These are phyloP conservation scores for Drosophila gaucha DNA, from an alignment of 2,888 invertebrate species.

Conservation along the genomic window DNA sequence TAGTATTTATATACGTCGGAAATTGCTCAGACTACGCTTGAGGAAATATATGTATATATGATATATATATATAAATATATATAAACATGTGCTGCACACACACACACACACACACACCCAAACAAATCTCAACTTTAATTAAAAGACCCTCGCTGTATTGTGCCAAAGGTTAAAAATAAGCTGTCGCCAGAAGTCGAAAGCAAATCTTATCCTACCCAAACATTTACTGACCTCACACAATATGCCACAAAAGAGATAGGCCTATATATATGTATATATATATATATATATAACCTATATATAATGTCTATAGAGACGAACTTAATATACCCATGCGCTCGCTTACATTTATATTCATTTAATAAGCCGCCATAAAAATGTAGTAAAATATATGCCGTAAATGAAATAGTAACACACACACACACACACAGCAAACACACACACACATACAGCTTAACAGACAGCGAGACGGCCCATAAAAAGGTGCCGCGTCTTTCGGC, in stretches of 20 bases:
- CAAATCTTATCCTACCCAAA: not conserved
- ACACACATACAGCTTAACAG: conserved; percentile 22
- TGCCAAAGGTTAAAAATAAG: conserved; percentile 53
- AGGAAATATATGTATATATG: no score
- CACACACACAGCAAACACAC: conserved; percentile 19
- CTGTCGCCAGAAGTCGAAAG: conserved; percentile 1
- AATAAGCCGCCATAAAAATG: conserved; percentile 81
- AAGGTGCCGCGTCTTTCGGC: conserved; percentile 50
- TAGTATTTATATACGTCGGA: no score
- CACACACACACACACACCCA: conserved; percentile 5
- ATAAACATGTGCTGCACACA: no score
- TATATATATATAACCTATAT: conserved; percentile 9
- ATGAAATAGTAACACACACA: conserved; percentile 72
- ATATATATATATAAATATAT: no score
- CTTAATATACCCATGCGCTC: conserved; percentile 37
- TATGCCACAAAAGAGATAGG: conserved; percentile 1
- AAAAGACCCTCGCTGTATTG: conserved; percentile 46
- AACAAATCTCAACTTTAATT: conserved; percentile 46
- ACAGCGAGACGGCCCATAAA: conserved; percentile 67
- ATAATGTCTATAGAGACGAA: conserved; percentile 11
- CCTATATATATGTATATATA: not conserved
- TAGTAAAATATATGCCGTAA: conserved; percentile 77
- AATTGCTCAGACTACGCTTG: no score
- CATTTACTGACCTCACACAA: conserved; percentile 54
- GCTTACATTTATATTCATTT: conserved; percentile 76